These are phyloP conservation scores for Plebejus anna DNA, from an alignment of 2,888 invertebrate species.

Conservation along the genomic window DNA sequence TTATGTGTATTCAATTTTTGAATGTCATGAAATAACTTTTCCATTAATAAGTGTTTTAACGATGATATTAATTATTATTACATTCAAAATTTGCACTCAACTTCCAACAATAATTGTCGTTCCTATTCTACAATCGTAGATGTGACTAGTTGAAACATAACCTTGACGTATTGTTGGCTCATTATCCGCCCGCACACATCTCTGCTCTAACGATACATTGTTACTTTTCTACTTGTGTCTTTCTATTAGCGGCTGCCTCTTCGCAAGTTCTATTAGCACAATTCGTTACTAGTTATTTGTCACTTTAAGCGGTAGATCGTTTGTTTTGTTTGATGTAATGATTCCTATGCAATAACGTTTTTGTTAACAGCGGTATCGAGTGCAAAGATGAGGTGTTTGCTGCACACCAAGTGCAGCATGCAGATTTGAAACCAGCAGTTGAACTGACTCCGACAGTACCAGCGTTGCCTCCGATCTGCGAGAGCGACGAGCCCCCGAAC, in stretches of 20 bases:
- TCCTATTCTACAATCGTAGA: conserved; percentile 37
- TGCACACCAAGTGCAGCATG: conserved; percentile 77
- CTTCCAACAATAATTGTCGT: conserved; percentile 33
- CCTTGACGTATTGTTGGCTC: conserved; percentile 68
- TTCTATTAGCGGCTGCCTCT: conserved; percentile 48
- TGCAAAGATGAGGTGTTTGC: conserved; percentile 88
- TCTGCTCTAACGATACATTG: conserved; percentile 43
- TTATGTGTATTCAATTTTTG: neutral
- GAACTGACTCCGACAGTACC: conserved; percentile 44
- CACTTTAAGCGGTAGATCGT: conserved; percentile 41
- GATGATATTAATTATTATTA: neutral
- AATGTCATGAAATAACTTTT: neutral
- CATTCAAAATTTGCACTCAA: neutral
- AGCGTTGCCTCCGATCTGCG: conserved; percentile 40
- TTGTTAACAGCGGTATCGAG: conserved; percentile 86
- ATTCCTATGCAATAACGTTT: conserved; percentile 51
- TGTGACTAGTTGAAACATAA: conserved; percentile 42
- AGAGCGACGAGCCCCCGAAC: conserved; percentile 54
- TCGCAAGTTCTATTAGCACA: conserved; percentile 33
- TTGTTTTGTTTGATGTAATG: conserved; percentile 39
- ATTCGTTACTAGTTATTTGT: conserved; percentile 34
- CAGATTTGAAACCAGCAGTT: conserved; percentile 65
- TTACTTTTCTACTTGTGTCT: conserved; percentile 45
- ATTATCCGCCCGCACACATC: conserved; percentile 54
- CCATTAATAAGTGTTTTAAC: neutral